These are phyloP conservation scores for Drosophila albomicans DNA, from an alignment of 1,140 invertebrate species.

Conservation along the genomic window DNA sequence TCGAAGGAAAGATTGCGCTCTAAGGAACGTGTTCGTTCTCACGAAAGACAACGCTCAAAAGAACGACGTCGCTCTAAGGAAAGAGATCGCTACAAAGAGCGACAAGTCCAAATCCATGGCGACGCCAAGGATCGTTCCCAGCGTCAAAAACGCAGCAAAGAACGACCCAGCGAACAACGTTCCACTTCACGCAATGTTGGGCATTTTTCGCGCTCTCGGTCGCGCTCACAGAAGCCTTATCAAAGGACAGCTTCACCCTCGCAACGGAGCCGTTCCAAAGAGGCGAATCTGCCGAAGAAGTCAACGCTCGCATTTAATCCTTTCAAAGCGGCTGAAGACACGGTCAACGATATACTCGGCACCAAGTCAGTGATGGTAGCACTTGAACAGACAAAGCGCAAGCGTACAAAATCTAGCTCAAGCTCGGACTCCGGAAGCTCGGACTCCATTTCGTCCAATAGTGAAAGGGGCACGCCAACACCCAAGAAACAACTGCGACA, in stretches of 20 bases:
- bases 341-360: conserved; percentile 71
- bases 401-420: conserved; percentile 55
- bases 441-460: conserved; percentile 44
- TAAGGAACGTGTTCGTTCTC: conserved; percentile 22
- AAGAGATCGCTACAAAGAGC: conserved; percentile 18
- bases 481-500: conserved; percentile 53
- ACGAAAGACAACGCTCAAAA: conserved; percentile 13
- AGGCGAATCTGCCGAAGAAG: conserved; percentile 47
- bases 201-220: conserved; percentile 40
- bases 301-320: conserved; percentile 65
- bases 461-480: conserved; percentile 55
- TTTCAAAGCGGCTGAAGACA: conserved; percentile 73
- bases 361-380: conserved; percentile 73
- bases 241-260: conserved; percentile 20
- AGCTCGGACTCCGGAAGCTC: conserved; percentile 61
- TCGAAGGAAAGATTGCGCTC: conserved; percentile 39
- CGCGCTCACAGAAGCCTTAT: conserved; percentile 28
- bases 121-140: conserved; percentile 9
- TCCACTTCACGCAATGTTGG: conserved; percentile 40
- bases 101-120: not conserved
- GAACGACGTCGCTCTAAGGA: conserved; percentile 33
- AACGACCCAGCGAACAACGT: conserved; percentile 33
- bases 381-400: conserved; percentile 67
- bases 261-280: conserved; percentile 45
- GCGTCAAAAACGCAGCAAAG: not conserved